Evolutionary conservation across 2,113 vertebrate genomes (phyloP).

Genomic region (Ochotona curzoniae): DNA sequence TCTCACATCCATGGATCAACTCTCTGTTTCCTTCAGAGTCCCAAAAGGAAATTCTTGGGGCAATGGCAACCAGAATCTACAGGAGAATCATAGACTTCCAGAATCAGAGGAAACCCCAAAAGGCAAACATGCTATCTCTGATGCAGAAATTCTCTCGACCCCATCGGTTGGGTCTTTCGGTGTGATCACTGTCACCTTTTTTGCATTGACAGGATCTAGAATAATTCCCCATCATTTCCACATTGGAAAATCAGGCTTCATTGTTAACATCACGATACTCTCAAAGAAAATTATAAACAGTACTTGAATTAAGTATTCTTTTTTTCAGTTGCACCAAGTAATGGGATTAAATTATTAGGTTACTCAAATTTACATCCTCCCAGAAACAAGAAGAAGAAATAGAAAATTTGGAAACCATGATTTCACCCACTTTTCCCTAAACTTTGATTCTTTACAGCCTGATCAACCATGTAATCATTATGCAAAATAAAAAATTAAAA

Average conservation of each 20-base stretch:
- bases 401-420: too few relatives aligned
- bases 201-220: background rate
- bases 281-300: background rate
- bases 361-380: background rate
- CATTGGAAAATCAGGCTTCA: background rate
- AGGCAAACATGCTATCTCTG: background rate
- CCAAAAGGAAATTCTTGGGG: background rate
- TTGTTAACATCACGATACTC: background rate
- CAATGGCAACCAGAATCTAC: background rate
- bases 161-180: rapidly evolving
- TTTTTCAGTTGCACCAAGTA: background rate
- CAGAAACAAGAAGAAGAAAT: too few relatives aligned
- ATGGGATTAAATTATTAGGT: background rate
- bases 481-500: too few relatives aligned
- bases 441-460: too few relatives aligned
- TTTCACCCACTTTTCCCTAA: too few relatives aligned
- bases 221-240: background rate
- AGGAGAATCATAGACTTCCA: background rate
- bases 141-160: background rate
- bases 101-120: background rate
- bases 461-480: too few relatives aligned
- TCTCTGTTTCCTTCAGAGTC: background rate
- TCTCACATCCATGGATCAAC: background rate
- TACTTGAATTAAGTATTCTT: background rate
- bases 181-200: background rate